Conservation (phyloP, 2,888 invertebrate genomes). For the Tribolium freemani region DNA sequence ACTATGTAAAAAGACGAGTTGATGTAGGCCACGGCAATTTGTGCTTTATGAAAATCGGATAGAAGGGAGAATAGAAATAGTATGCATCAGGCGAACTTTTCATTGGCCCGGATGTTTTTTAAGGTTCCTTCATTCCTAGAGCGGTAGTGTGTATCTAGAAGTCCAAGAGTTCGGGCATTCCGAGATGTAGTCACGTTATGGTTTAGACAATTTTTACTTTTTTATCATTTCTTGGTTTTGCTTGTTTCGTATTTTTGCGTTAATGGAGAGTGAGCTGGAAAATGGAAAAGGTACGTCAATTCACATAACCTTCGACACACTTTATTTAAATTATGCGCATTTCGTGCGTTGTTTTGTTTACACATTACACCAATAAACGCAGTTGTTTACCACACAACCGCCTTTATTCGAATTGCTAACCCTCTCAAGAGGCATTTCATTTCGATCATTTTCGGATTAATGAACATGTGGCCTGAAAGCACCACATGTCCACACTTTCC, state of each 20-base stretch:
- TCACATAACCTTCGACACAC: conserved; percentile 26
- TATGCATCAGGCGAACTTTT: conserved; percentile 52
- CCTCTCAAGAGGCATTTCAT: not conserved
- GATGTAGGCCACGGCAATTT: conserved; percentile 50
- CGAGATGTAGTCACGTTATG: conserved; percentile 54
- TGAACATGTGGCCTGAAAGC: conserved; percentile 32
- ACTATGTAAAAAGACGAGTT: conserved; percentile 53
- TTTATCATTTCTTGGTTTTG: conserved; percentile 42
- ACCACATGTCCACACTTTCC: not conserved
- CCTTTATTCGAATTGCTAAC: not conserved
- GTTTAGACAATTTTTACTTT: conserved; percentile 44
- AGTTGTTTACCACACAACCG: conserved; percentile 8
- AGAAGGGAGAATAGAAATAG: conserved; percentile 52
- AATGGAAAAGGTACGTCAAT: conserved; percentile 60
- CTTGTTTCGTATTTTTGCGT: conserved; percentile 40
- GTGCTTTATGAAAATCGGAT: conserved; percentile 56
- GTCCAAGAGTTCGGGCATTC: conserved; percentile 57
- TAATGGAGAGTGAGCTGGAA: conserved; percentile 60
- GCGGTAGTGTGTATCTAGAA: conserved; percentile 61
- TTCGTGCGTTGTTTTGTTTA: conserved; percentile 41
- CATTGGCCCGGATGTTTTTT: conserved; percentile 64
- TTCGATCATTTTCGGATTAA: conserved; percentile 9
- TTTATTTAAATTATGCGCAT: conserved; percentile 42
- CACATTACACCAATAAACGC: conserved; percentile 34
- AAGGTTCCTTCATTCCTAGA: conserved; percentile 62